A percentile compares a stretch with the other conserved stretches of the same genome.
Conservation (phyloP, 64 coral and sea anemone genomes). For the Trachythela sp. region DNA sequence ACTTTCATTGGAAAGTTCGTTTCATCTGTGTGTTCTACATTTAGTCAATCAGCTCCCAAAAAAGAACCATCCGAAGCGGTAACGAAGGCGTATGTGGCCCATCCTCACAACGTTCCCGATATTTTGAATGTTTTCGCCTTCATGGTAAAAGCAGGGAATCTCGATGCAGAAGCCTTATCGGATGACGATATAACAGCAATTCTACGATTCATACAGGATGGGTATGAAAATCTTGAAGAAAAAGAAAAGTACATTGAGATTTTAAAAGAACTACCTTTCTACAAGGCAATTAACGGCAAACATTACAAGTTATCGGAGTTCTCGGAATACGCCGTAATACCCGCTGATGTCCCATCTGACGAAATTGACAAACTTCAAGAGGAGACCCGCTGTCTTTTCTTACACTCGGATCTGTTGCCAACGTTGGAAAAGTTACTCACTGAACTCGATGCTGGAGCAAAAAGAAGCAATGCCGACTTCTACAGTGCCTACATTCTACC, state of each 20-base stretch:
- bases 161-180: conserved; percentile 37
- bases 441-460: not conserved
- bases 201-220: conserved; percentile 72
- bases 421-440: not conserved
- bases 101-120: conserved; percentile 54
- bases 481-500: not conserved
- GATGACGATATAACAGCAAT: conserved; percentile 35
- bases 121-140: conserved; percentile 61
- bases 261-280: conserved; percentile 75
- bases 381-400: not conserved
- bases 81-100: conserved; percentile 51
- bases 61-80: conserved; percentile 10
- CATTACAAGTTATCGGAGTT: conserved; percentile 49
- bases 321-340: conserved; percentile 48
- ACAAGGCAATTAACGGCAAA: conserved; percentile 51
- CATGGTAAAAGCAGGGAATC: not conserved
- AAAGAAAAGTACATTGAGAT: not conserved
- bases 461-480: not conserved
- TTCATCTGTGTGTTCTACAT: not conserved
- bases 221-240: conserved; percentile 1
- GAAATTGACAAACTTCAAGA: conserved; percentile 45
- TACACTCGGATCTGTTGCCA: not conserved
- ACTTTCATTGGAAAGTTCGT: not conserved
- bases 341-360: conserved; percentile 48
- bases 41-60: not conserved